A percentile compares a stretch with the other conserved stretches of the same genome.
phyloP scores from a whole-genome alignment of 2,113 vertebrate species.

The Apistogramma diplotaenia region DNA sequence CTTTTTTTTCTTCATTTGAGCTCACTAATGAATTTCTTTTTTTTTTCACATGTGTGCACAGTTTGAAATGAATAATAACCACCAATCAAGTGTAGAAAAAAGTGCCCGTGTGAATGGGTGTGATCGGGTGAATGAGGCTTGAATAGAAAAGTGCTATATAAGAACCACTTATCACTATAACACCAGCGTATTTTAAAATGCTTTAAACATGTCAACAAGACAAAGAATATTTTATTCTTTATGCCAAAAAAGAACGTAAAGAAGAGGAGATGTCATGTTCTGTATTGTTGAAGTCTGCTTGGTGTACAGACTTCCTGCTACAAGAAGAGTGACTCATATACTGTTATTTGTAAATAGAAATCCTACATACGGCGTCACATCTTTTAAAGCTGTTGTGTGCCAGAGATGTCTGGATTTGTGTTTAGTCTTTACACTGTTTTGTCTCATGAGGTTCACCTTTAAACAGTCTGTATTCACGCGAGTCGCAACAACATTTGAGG shows the following conservation, averaged over 20 bases:
- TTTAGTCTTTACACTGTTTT: conserved; percentile 14
- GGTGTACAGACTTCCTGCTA: background rate
- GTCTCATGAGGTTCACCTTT: background rate
- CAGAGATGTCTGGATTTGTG: background rate
- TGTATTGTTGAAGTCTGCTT: background rate
- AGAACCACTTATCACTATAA: no score
- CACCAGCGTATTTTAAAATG: background rate
- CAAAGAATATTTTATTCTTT: background rate
- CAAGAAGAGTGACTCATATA: background rate
- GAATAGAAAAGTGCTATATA: no score
- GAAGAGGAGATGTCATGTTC: background rate
- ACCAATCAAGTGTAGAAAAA: background rate
- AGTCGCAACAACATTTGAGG: background rate
- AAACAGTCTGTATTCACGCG: background rate
- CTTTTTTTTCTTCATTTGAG: background rate
- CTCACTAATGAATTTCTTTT: background rate
- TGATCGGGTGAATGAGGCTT: no score
- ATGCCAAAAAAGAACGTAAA: background rate
- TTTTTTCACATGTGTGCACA: background rate
- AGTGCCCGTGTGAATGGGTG: no score
- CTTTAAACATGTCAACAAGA: background rate
- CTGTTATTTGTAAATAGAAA: background rate
- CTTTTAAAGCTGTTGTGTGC: background rate
- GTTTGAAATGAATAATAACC: background rate
- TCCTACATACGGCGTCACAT: background rate